Conservation (phyloP, 2,888 invertebrate genomes). For the Dryadula phaetusa region DNA sequence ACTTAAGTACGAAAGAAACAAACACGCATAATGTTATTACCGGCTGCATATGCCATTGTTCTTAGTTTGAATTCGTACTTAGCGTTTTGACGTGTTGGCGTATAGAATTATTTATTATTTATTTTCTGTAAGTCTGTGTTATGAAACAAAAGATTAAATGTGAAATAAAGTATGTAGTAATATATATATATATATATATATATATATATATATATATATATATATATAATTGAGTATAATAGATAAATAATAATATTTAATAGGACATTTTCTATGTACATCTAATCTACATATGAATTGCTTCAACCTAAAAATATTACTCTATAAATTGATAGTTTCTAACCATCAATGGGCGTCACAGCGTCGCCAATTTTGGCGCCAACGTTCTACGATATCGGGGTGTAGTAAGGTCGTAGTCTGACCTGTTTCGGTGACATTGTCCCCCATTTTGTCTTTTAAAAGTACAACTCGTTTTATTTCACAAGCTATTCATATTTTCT, state of each 20-base stretch:
- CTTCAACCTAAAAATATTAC: not conserved
- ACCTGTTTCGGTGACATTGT: conserved; percentile 57
- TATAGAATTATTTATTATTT: conserved; percentile 18
- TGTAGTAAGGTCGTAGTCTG: conserved; percentile 62
- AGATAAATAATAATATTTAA: too few relatives aligned
- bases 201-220: too few relatives aligned
- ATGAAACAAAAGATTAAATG: too few relatives aligned
- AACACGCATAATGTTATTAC: conserved; percentile 53
- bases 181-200: too few relatives aligned
- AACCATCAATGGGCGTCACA: conserved; percentile 63
- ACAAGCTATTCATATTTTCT: not conserved
- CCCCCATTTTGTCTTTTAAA: conserved; percentile 15
- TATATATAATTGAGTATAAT: too few relatives aligned
- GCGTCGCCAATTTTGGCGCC: conserved; percentile 76
- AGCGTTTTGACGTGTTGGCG: conserved; percentile 37
- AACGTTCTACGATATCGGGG: conserved; percentile 62
- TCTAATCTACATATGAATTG: not conserved
- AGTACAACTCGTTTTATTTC: not conserved
- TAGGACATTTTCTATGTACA: too few relatives aligned
- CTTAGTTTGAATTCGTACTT: conserved; percentile 24
- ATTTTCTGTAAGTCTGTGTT: too few relatives aligned
- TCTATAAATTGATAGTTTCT: conserved; percentile 51
- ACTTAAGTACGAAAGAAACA: conserved; percentile 43
- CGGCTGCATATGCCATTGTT: conserved; percentile 50
- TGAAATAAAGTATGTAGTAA: too few relatives aligned